Base-by-base conservation (phyloP, 92 coral and sea anemone genomes). In the Epizoanthus ramosus region DNA sequence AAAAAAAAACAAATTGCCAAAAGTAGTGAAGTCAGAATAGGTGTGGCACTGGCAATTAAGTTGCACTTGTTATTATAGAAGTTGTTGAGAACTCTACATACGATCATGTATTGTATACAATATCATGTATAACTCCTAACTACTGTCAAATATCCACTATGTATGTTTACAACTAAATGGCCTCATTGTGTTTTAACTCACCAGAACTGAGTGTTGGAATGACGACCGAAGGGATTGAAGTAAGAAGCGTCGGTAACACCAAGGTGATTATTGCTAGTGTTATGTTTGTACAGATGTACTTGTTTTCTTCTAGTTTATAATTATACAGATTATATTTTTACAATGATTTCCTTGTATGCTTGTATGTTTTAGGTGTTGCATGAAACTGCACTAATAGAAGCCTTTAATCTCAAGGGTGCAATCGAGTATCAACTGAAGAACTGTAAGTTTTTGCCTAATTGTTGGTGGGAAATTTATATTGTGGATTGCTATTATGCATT, bases 211-310 rank as follows among this genome's bases (percentile, higher is more conserved):
- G 99, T 89, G 99, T 96, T 79, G 99, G 99, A 8, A 96, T 96
- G 99, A 96, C 99, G 12, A 96, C 99, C 68, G 99, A 96, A 66
- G 99, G 99, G 6, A 96, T 96, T 63, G 99, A 96, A 88, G 99
- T 96, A 21, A 87, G 99, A 76, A 96, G 99, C 85, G 99, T 96
- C 35, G 99, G 99, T 16, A 94, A 96, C 80, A 94, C 99, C 54
- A 96, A 96, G 99, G 99, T 96, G 85, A 45, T 63, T 14, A 22
- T 23, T 10, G 39, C 57, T 61, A 72, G 43, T 37, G 43, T 37
- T 3, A 37, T 74, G 12, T 10, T 43, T 37, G 53, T 47, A 47
- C 35, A 63, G 25, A n/a, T n/a, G n/a, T n/a, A n/a, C n/a, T n/a
- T 64, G 16, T 64, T 23, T 22, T 45, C 59, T 50, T 73, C 17